Conservation (phyloP, 2,888 invertebrate species). For the Rotaria macrura region DNA sequence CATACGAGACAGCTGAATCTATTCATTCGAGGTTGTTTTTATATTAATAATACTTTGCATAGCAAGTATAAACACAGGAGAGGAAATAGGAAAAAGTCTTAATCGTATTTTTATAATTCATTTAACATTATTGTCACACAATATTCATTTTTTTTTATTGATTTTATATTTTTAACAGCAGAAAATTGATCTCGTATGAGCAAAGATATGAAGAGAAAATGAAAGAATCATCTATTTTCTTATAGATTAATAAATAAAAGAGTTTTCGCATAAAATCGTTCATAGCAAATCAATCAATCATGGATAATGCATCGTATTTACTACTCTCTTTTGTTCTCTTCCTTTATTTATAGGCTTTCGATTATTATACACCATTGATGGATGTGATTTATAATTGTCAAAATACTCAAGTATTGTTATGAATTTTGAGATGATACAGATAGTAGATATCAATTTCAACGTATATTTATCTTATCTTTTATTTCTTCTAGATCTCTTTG, state of each 20-base stretch:
- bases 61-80: background rate
- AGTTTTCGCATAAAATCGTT: background rate
- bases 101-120: background rate
- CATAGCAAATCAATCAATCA: background rate
- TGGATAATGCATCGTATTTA: background rate
- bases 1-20: background rate
- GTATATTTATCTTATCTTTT: background rate
- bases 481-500: background rate
- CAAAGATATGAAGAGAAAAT: background rate
- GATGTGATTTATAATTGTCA: background rate
- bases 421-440: background rate
- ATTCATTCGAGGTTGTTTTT: background rate
- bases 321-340: background rate
- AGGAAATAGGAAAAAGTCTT: background rate
- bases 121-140: background rate
- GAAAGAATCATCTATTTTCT: background rate
- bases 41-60: background rate
- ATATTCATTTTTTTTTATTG: background rate
- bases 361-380: background rate
- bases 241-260: background rate
- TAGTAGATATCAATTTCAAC: background rate
- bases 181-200: background rate
- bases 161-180: background rate
- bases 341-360: background rate
- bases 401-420: background rate